These are phyloP conservation scores for Drosophila tani DNA, from an alignment of 1,140 invertebrate genomes.

Conservation along the genomic window DNA sequence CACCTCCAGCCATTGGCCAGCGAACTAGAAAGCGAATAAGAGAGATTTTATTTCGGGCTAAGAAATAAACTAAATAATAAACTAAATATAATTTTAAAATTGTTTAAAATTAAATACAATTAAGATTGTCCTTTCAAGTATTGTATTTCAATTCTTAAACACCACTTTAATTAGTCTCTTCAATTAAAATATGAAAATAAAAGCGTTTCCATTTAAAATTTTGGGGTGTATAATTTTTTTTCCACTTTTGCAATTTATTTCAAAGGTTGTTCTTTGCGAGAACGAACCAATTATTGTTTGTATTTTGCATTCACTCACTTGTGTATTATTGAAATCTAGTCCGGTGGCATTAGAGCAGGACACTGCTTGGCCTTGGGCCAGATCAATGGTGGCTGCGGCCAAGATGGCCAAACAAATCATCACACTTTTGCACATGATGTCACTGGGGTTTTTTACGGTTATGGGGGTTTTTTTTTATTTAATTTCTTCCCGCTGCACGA, in stretches of 20 bases:
- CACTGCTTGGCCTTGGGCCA: constrained; percentile 11
- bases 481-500: constrained; percentile 8
- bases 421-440: constrained; percentile 66
- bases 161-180: too few species aligned
- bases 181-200: too few species aligned
- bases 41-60: not conserved
- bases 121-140: too few species aligned
- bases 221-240: too few species aligned
- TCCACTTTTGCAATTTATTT: too few species aligned
- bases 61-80: not conserved
- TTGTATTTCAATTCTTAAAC: too few species aligned
- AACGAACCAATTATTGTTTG: not conserved
- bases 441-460: constrained; percentile 8
- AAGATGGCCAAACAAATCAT: constrained; percentile 56
- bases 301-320: constrained; percentile 46
- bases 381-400: constrained; percentile 34
- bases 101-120: too few species aligned
- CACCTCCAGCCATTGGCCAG: constrained; percentile 52
- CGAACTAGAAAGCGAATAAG: constrained; percentile 18
- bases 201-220: too few species aligned
- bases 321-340: constrained; percentile 42
- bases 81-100: too few species aligned
- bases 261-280: too few species aligned
- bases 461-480: not conserved
- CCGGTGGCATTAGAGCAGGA: not conserved